A percentile compares a stretch with the other conserved stretches of the same genome.
Evolutionary conservation across 2,797 vertebrate species (phyloP).

Genomic region (Karalla daura): DNA sequence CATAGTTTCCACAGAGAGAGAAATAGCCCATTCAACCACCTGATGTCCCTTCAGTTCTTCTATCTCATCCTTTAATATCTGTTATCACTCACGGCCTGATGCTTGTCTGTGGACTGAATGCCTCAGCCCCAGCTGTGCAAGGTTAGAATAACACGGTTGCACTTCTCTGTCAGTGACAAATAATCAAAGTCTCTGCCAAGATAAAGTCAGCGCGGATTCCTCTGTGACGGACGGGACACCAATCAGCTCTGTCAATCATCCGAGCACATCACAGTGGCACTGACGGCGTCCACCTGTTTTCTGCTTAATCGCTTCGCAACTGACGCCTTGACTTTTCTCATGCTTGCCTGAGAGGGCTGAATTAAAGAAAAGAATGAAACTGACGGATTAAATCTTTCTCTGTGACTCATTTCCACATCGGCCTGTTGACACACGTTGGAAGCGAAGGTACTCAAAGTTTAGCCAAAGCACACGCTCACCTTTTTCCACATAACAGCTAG

Average conservation of each 20-base stretch:
- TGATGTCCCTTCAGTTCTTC: too few species aligned
- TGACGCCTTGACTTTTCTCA: not conserved
- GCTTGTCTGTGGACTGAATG: not conserved
- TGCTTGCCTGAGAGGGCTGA: not conserved
- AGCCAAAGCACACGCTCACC: not conserved
- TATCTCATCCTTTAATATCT: not conserved
- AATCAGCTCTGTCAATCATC: slow-evolving; percentile 11
- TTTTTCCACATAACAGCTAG: slow-evolving; percentile 26
- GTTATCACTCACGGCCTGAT: slow-evolving; percentile 4
- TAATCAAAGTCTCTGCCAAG: slow-evolving; percentile 48
- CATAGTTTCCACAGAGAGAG: too few species aligned
- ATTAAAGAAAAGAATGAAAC: slow-evolving; percentile 2
- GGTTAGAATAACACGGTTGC: slow-evolving; percentile 27
- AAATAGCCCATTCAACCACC: too few species aligned
- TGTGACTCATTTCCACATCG: slow-evolving; percentile 29
- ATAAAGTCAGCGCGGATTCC: slow-evolving; percentile 38
- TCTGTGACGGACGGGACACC: slow-evolving; percentile 26
- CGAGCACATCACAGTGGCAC: not conserved
- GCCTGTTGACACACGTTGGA: slow-evolving; percentile 35
- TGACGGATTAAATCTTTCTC: slow-evolving; percentile 5
- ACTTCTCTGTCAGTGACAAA: slow-evolving; percentile 24
- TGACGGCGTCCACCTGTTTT: too few species aligned
- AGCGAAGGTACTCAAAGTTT: slow-evolving; percentile 7
- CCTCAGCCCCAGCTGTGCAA: not conserved
- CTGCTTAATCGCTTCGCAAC: not conserved